A percentile compares a stretch with the other conserved stretches of the same genome.
Conservation (phyloP, 2,888 invertebrate species). For the Ceraclea dissimilis region DNA sequence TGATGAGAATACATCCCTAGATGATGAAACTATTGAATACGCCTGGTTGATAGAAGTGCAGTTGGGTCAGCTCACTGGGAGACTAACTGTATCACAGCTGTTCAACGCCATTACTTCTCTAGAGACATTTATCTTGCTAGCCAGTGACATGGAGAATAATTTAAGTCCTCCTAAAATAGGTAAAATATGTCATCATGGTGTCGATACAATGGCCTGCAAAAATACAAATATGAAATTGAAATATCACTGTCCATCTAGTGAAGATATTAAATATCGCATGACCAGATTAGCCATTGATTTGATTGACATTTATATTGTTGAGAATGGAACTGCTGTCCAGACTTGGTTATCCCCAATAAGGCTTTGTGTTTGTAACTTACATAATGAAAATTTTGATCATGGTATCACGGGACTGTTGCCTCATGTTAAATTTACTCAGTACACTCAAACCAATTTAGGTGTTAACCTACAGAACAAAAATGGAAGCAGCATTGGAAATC, state of each 20-base stretch:
- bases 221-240: slow-evolving; percentile 62
- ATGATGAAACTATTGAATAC: slow-evolving; percentile 94
- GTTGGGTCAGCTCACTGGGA: slow-evolving; percentile 86
- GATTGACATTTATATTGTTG: slow-evolving; percentile 85
- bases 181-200: slow-evolving; percentile 73
- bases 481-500: slow-evolving; percentile 36
- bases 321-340: slow-evolving; percentile 79
- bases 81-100: slow-evolving; percentile 81
- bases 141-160: slow-evolving; percentile 85
- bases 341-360: slow-evolving; percentile 85
- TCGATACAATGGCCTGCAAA: slow-evolving; percentile 59
- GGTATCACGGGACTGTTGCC: slow-evolving; percentile 84
- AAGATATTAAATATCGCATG: slow-evolving; percentile 91
- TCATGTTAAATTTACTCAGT: slow-evolving; percentile 55
- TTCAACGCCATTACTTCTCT: slow-evolving; percentile 81
- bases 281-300: slow-evolving; percentile 82
- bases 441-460: slow-evolving; percentile 59
- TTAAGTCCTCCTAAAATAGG: slow-evolving; percentile 74
- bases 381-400: slow-evolving; percentile 82
- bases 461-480: slow-evolving; percentile 48
- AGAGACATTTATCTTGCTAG: slow-evolving; percentile 80
- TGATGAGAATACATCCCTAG: slow-evolving; percentile 78
- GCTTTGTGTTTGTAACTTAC: slow-evolving; percentile 88
- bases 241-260: slow-evolving; percentile 70
- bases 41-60: slow-evolving; percentile 95